Evolutionary conservation across 2,113 vertebrate species (phyloP), one percentile per base, ranked within the genome.

Genomic region (Cranoglanis bouderius): DNA sequence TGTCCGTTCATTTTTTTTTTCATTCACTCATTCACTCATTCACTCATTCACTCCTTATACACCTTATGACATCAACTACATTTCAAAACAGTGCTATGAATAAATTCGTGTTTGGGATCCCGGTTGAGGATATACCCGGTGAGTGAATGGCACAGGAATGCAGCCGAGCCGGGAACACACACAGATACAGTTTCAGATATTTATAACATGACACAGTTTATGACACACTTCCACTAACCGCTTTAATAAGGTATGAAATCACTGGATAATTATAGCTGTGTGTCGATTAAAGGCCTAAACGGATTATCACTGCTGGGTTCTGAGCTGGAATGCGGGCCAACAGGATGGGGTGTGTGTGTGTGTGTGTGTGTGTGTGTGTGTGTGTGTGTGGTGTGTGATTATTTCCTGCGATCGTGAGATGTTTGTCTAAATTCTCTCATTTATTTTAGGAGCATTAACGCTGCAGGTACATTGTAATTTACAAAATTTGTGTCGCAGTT

Each of bases 151-250:
- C 16, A 1, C 43, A n/a, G 75, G 75, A 78, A 78, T 13, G 24
- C 26, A n/a, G 75, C 46, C 51, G 26, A 78, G 75, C 16, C 5
- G 6, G 43, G 9, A 16, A 80, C 77, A 80, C 77, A 55, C 49
- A 53, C 77, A 53, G 40, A 81, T 8, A 53, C 51, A 83, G 70
- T 81, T 83, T 51, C 43, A 49, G 67, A 83, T 78, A 90, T 86
- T 83, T 84, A 83, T 86, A 77, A 57, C 32, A 55, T 83, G 84
- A 88, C 87, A 82, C 83, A 82, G 43, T 88, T 88, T 21, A 65
- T 16, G 70, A 67, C 78, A 86, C 90, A 65, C 18, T 65, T 81
- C 12, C 26, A 0, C 43, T 51, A 78, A 46, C 29, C 1, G 26
- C 75, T 78, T 78, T 78, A 51, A 40, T n/a, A n/a, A 43, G 24